These are phyloP conservation scores for Drosophila monieri DNA, from an alignment of 2,888 invertebrate species.

Conservation along the genomic window DNA sequence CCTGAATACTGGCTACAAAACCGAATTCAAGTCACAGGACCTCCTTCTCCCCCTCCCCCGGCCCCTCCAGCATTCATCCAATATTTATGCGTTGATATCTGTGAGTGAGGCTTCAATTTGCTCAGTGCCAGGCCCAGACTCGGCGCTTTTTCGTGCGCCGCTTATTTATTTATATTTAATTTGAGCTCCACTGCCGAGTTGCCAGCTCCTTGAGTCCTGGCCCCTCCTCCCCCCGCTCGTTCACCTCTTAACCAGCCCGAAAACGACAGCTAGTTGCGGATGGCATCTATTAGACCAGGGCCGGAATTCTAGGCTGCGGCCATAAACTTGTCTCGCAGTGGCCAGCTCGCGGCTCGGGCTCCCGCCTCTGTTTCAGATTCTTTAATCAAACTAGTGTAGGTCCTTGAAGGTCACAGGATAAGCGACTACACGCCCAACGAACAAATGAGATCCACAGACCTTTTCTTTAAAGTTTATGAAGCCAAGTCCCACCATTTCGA, in stretches of 20 bases:
- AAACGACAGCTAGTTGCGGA: slow-evolving; percentile 3
- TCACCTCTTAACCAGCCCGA: background rate
- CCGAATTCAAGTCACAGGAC: slow-evolving; percentile 1
- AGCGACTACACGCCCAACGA: no score
- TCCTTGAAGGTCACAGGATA: background rate
- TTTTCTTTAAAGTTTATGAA: no score
- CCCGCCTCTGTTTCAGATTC: background rate
- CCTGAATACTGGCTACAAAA: slow-evolving; percentile 8
- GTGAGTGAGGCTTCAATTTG: slow-evolving; percentile 70
- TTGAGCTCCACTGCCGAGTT: slow-evolving; percentile 14
- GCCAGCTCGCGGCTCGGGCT: no score
- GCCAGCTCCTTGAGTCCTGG: background rate
- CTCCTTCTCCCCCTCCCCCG: background rate
- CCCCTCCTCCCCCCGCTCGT: no score
- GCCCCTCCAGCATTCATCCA: slow-evolving; percentile 54
- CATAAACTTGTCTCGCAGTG: background rate
- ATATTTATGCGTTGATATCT: slow-evolving; percentile 77
- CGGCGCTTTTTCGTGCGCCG: slow-evolving; percentile 17
- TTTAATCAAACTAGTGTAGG: no score
- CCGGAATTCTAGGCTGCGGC: background rate
- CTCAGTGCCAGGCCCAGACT: slow-evolving; percentile 36
- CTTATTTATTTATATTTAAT: slow-evolving; percentile 69
- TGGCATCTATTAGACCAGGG: background rate
- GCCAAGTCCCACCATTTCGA: background rate
- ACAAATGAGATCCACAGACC: no score